Conservation (phyloP, 2,888 invertebrate genomes). For the Spilarctia lutea region DNA sequence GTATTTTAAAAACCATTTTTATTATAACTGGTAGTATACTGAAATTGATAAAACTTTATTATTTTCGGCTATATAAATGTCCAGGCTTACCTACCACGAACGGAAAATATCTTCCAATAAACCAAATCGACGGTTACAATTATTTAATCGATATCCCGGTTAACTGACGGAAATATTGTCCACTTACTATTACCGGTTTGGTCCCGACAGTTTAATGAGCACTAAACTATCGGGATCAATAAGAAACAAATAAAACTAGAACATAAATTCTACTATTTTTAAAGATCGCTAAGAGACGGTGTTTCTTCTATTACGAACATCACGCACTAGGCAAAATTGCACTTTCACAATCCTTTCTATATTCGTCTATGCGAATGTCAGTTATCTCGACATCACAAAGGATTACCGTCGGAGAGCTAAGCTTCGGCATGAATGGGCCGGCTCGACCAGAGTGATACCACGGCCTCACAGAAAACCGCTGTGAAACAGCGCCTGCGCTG, state of each 20-base stretch:
- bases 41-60: conserved; percentile 2
- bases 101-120: conserved; percentile 17
- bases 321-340: not conserved
- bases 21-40: not conserved
- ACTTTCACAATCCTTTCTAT: too few species aligned
- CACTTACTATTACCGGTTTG: conserved; percentile 7
- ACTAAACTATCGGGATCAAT: conserved; percentile 13
- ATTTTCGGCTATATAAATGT: conserved; percentile 7
- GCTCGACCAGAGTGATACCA: too few species aligned
- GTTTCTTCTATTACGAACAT: not conserved
- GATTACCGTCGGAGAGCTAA: too few species aligned
- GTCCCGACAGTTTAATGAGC: not conserved
- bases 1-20: not conserved
- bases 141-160: conserved; percentile 19
- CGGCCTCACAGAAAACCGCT: too few species aligned
- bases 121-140: conserved; percentile 19
- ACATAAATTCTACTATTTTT: conserved; percentile 19
- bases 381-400: too few species aligned
- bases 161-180: conserved; percentile 20
- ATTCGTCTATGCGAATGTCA: too few species aligned
- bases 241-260: conserved; percentile 20
- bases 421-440: too few species aligned
- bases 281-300: conserved; percentile 10
- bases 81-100: conserved; percentile 1
- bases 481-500: too few species aligned